Evolutionary conservation across 2,113 vertebrate genomes (phyloP), one percentile per base, ranked within the genome.

Genomic region (Protomyctophum bolini): DNA sequence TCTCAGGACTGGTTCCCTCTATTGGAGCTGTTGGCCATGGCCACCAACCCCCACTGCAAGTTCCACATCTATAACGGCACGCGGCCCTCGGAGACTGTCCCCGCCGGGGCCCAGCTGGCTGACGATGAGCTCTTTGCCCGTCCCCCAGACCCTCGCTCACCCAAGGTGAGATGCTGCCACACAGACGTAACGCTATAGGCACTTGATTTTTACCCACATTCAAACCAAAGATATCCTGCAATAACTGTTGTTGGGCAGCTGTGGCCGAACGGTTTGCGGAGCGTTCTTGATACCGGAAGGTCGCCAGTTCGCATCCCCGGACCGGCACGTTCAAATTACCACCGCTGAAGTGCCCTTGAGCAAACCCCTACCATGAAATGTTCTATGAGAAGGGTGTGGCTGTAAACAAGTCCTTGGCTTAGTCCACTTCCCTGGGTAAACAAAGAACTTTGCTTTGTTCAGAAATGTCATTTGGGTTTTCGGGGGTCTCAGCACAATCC

Each of bases 1-100:
- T 97, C 98, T 93, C 97, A 99, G 93, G 98, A 99, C 86, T 99
- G 98, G 98, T 99, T 99, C 92, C 97, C 98, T 87, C 95, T 99
- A 91, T 94, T 99, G 88, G 98, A 99, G 95, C 96, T 99, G 86
- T 93, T 99, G 92, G 96, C 98, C 74, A 99, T 99, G 97, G 98
- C 98, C 93, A 95, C 98, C 92, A 99, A 98, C 94, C 98, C 98
- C 90, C 98, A 99, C 92, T 99, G 98, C 95, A 99, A 99, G 92
- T 99, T 99, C 91, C 98, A 99, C 91, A 96, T 99, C 66, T 99
- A 99, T 91, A 99, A 99, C 86, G 98, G 97, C 94, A 99, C 98
- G 79, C 97, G 97, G 87, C 96, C 97, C 41, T 99, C 97, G 33
- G 98, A 99, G 94, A 96, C 96, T 1, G 95, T 98, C 90, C 97